These are phyloP conservation scores for Drosophila kuntzei DNA, from an alignment of 2,888 invertebrate species.

Conservation along the genomic window DNA sequence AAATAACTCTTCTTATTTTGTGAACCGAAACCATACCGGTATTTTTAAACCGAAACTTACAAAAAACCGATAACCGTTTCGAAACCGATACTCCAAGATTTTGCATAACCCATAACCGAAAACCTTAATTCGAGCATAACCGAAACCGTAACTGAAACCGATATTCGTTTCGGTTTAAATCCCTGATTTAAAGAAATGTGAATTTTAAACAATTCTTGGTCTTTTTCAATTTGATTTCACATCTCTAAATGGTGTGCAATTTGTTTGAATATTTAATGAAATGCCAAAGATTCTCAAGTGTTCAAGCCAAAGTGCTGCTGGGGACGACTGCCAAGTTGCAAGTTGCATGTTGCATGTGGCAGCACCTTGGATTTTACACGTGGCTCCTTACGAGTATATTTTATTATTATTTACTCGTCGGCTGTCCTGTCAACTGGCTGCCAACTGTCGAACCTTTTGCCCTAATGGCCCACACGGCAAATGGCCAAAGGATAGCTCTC, in stretches of 20 bases:
- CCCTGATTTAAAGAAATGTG: neutral
- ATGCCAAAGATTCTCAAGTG: neutral
- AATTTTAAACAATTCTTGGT: neutral
- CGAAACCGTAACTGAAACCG: too few species aligned
- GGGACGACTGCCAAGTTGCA: neutral
- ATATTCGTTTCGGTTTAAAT: too few species aligned
- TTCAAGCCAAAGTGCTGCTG: neutral
- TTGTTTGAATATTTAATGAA: neutral
- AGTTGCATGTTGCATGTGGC: slow-evolving; percentile 4
- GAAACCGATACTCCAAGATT: too few species aligned
- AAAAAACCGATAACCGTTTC: too few species aligned
- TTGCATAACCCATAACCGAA: too few species aligned
- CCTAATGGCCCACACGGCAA: slow-evolving; percentile 24
- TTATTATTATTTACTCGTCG: slow-evolving; percentile 43
- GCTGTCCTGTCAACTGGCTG: slow-evolving; percentile 47
- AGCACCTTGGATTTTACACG: slow-evolving; percentile 7
- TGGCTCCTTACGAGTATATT: slow-evolving; percentile 15
- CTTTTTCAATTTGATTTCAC: neutral
- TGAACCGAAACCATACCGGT: too few species aligned
- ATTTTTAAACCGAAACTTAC: too few species aligned
- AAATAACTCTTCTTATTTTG: too few species aligned
- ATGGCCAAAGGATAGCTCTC: slow-evolving; percentile 15
- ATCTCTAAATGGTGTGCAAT: slow-evolving; percentile 2
- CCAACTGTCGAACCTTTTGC: slow-evolving; percentile 28
- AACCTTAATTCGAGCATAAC: too few species aligned